phyloP scores from a whole-genome alignment of 1,140 invertebrate species.

The Diachasma alloeum region DNA sequence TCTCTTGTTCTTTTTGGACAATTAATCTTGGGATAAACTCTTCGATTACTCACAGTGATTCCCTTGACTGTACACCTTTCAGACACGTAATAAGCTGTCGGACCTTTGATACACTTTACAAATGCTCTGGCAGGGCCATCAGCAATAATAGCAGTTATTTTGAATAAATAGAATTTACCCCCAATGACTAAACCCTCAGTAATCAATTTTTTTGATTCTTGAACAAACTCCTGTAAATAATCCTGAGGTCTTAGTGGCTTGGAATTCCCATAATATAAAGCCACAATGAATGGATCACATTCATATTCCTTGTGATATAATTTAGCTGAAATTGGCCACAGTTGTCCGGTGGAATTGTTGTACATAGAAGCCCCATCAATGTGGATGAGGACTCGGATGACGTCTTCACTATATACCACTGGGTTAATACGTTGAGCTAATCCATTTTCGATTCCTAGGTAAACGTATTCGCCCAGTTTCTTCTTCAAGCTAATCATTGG shows the following conservation, averaged over 20 bases:
- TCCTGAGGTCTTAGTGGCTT: neutral
- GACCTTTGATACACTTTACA: neutral
- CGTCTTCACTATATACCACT: neutral
- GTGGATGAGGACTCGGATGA: neutral
- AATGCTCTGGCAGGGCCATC: constrained; percentile 3
- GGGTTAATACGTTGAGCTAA: neutral
- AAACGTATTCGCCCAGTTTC: neutral
- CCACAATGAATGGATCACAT: neutral
- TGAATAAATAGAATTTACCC: neutral
- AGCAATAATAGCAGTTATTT: neutral
- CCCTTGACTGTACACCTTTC: neutral
- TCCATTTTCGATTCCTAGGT: neutral
- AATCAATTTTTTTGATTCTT: constrained; percentile 1
- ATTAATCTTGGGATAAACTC: neutral
- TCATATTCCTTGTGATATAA: neutral
- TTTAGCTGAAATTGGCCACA: neutral
- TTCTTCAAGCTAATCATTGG: neutral
- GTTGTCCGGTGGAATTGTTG: neutral
- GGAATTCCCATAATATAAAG: constrained; percentile 11
- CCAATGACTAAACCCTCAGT: neutral
- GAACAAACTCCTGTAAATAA: constrained; percentile 19
- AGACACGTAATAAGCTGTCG: neutral
- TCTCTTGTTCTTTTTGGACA: neutral
- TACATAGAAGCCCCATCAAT: neutral
- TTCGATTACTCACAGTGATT: neutral